These are phyloP conservation scores for Drosophila neocordata DNA, from an alignment of 1,140 invertebrate genomes.

Conservation along the genomic window DNA sequence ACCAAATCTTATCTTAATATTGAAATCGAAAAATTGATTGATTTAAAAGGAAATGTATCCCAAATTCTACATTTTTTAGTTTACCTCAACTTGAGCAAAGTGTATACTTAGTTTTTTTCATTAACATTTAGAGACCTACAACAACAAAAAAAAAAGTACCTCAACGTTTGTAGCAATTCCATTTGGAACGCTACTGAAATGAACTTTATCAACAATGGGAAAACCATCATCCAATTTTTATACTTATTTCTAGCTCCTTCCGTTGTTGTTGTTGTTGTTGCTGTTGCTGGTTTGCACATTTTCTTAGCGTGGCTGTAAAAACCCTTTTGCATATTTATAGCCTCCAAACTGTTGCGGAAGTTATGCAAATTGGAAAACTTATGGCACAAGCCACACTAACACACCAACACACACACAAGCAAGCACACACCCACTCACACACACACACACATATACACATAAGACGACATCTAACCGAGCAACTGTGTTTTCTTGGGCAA, in stretches of 20 bases:
- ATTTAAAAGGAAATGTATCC: too few relatives aligned
- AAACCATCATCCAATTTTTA: conserved; percentile 1
- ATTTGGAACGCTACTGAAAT: not conserved
- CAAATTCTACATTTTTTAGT: too few relatives aligned
- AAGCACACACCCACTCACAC: not conserved
- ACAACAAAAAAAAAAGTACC: too few relatives aligned
- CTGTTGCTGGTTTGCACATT: conserved; percentile 20
- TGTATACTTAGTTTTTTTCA: too few relatives aligned
- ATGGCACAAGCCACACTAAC: conserved; percentile 34
- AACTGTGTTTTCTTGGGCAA: conserved; percentile 9
- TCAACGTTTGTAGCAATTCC: not conserved
- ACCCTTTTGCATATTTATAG: conserved; percentile 69
- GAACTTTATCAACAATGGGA: not conserved
- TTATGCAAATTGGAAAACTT: conserved; percentile 76
- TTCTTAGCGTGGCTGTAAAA: conserved; percentile 40
- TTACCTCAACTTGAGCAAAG: too few relatives aligned
- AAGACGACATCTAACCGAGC: not conserved
- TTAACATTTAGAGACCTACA: too few relatives aligned
- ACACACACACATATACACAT: too few relatives aligned
- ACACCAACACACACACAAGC: not conserved
- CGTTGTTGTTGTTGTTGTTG: too few relatives aligned
- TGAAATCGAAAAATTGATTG: too few relatives aligned
- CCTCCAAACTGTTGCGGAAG: conserved; percentile 63
- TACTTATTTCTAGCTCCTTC: not conserved
- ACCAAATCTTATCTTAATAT: too few relatives aligned